A percentile compares a stretch with the other conserved stretches of the same genome.
These are phyloP conservation scores for Chrysina gloriosa DNA, from an alignment of 2,888 invertebrate genomes.

Conservation along the genomic window DNA sequence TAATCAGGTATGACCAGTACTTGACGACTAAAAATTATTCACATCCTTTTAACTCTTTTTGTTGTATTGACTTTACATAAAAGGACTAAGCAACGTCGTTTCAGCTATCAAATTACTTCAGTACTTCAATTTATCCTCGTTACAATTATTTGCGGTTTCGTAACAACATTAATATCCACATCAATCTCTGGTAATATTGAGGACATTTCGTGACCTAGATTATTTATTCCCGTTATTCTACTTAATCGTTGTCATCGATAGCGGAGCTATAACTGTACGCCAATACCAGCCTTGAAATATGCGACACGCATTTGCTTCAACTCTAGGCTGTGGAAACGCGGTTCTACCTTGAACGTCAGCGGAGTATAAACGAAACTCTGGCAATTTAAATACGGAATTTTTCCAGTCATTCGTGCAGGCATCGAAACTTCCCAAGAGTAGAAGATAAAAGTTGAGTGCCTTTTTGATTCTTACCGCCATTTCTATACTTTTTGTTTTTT, in stretches of 20 bases:
- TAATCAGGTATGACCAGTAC: too few species aligned
- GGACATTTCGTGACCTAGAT: neutral
- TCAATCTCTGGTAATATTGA: neutral
- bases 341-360: neutral
- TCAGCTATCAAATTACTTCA: constrained; percentile 4
- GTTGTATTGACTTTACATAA: too few species aligned
- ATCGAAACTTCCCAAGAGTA: constrained; percentile 23
- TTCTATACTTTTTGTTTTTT: constrained; percentile 10
- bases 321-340: neutral
- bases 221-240: neutral
- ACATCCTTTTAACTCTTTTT: too few species aligned
- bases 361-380: constrained; percentile 23
- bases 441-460: constrained; percentile 27
- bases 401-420: constrained; percentile 12
- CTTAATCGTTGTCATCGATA: constrained; percentile 4
- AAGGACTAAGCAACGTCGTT: too few species aligned
- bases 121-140: neutral
- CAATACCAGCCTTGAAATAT: constrained; percentile 20
- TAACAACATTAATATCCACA: too few species aligned
- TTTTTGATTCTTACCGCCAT: constrained; percentile 6
- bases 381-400: constrained; percentile 28
- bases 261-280: neutral
- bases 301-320: constrained; percentile 8
- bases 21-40: too few species aligned
- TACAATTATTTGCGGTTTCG: too few species aligned